Percentiles rank a stretch among this genome's conserved stretches.
phyloP scores from a whole-genome alignment of 2,888 invertebrate genomes.

The Xestia c-nigrum region DNA sequence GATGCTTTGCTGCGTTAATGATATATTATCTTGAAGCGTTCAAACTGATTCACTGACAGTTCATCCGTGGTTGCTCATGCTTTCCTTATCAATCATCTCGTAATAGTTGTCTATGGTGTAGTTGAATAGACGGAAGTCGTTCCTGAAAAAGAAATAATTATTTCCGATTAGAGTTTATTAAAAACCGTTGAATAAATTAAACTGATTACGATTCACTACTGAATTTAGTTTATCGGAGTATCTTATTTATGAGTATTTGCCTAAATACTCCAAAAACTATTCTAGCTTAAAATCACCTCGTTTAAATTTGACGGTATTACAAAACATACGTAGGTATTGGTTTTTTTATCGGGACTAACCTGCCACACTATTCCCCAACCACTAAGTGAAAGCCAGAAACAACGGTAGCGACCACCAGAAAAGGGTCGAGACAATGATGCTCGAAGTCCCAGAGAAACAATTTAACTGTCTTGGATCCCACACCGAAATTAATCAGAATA shows the following conservation, averaged over 20 bases:
- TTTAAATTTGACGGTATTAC: neutral
- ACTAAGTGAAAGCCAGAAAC: too few species aligned
- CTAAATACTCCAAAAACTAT: neutral
- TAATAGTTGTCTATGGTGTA: constrained; percentile 94
- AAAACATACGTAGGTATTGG: constrained; percentile 42
- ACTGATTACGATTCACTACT: neutral
- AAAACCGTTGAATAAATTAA: neutral
- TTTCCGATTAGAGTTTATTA: neutral
- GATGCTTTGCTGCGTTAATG: constrained; percentile 68
- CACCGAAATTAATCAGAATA: too few species aligned
- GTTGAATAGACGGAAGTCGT: constrained; percentile 96
- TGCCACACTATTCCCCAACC: too few species aligned
- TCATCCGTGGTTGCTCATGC: constrained; percentile 81
- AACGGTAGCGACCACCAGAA: too few species aligned
- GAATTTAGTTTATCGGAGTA: too few species aligned
- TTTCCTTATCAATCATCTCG: constrained; percentile 87
- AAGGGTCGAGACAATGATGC: too few species aligned
- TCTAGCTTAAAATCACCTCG: neutral
- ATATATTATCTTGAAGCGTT: constrained; percentile 65
- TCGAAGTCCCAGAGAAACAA: too few species aligned
- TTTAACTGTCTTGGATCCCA: too few species aligned
- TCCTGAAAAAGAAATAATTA: constrained; percentile 88
- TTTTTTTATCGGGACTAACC: too few species aligned
- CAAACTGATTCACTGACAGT: constrained; percentile 57
- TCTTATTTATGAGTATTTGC: too few species aligned